Evolutionary conservation across 1,140 invertebrate species (phyloP).

Genomic region (Platorchestia sp.): DNA sequence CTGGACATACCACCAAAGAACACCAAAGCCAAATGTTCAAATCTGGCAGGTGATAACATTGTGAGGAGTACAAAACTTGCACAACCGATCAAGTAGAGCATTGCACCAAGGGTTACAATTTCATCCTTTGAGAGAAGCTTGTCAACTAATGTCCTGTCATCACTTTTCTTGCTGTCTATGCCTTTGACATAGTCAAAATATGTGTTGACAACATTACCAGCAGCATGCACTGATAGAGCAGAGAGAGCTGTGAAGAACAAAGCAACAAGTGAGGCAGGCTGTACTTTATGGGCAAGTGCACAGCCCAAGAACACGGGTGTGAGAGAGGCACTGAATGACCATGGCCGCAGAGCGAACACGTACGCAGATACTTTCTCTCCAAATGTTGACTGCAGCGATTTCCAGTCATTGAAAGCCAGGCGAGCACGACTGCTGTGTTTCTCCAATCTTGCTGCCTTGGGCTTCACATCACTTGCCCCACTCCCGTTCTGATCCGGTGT

Average conservation of each 20-base stretch:
- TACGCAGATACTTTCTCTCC: constrained; percentile 83
- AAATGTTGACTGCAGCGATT: constrained; percentile 5
- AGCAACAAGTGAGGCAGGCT: constrained; percentile 70
- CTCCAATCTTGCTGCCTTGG: neutral
- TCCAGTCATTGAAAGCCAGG: neutral
- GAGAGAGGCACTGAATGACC: constrained; percentile 92
- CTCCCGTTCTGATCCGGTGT: neutral
- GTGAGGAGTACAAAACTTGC: constrained; percentile 87
- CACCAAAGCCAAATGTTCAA: constrained; percentile 93
- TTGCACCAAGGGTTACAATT: constrained; percentile 87
- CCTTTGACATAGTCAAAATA: constrained; percentile 95
- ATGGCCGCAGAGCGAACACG: constrained; percentile 87
- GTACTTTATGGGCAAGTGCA: constrained; percentile 83
- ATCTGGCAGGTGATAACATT: constrained; percentile 86
- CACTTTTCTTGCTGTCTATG: constrained; percentile 90
- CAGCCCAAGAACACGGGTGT: constrained; percentile 90
- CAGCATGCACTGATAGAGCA: constrained; percentile 91
- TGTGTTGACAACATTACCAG: constrained; percentile 97
- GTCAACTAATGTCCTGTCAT: constrained; percentile 93
- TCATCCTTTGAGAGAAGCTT: constrained; percentile 88
- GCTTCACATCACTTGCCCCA: neutral
- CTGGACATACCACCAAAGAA: constrained; percentile 97
- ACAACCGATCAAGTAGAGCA: constrained; percentile 89
- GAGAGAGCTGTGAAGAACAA: constrained; percentile 83
- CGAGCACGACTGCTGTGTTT: neutral